Evolutionary conservation across 35 echinoderm and acorn worm genomes (phyloP).

Genomic region (Holothuria glaberrima): DNA sequence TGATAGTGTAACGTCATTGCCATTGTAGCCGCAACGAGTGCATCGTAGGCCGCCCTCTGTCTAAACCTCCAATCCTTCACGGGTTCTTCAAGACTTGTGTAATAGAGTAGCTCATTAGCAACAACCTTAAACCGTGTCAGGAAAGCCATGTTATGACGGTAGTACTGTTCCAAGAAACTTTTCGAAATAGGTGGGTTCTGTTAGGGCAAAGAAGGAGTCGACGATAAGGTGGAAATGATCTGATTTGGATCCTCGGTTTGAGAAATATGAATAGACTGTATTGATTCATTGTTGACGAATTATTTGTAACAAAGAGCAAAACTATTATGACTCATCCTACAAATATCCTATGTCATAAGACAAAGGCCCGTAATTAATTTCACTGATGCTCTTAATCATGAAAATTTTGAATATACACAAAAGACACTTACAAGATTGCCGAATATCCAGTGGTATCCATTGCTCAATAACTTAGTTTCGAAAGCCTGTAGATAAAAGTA

Average conservation of each 20-base stretch:
- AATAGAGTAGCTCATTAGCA: slow-evolving; percentile 14
- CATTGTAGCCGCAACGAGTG: slow-evolving; percentile 52
- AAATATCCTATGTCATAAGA: too few species aligned
- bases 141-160: slow-evolving; percentile 78
- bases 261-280: too few species aligned
- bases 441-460: slow-evolving; percentile 89
- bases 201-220: too few species aligned
- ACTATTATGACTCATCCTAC: too few species aligned
- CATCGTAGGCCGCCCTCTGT: slow-evolving; percentile 73
- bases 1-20: slow-evolving; percentile 47
- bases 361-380: too few species aligned
- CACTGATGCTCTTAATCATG: background rate
- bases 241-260: too few species aligned
- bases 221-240: too few species aligned
- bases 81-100: slow-evolving; percentile 45
- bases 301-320: too few species aligned
- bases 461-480: slow-evolving; percentile 40
- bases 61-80: slow-evolving; percentile 66
- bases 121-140: slow-evolving; percentile 73
- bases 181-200: slow-evolving; percentile 53
- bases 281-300: too few species aligned
- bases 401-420: background rate
- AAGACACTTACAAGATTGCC: slow-evolving; percentile 75
- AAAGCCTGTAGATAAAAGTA: slow-evolving; percentile 61
- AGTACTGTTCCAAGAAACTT: slow-evolving; percentile 67